A percentile compares a stretch with the other conserved stretches of the same genome.
phyloP scores from a whole-genome alignment of 92 coral and sea anemone genomes.

The Bergia puertoricense region DNA sequence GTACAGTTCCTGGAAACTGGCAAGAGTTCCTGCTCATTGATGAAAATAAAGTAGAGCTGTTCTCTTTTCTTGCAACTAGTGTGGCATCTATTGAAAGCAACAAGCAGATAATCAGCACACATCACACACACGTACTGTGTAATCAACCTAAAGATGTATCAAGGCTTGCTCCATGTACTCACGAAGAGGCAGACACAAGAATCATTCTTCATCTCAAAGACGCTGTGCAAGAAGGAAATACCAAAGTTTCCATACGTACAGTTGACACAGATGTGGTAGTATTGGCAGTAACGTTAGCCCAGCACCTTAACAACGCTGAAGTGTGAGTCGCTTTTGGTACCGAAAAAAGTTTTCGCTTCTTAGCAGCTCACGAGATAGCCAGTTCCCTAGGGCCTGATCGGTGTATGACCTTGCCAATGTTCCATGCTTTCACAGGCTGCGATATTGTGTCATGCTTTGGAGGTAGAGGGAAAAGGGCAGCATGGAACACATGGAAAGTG shows the following conservation, averaged over 20 bases:
- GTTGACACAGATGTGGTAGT: slow-evolving; percentile 64
- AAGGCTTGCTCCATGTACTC: slow-evolving; percentile 59
- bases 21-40: slow-evolving; percentile 31
- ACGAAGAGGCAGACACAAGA: slow-evolving; percentile 64
- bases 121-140: slow-evolving; percentile 36
- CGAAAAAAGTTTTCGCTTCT: slow-evolving; percentile 39
- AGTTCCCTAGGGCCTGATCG: slow-evolving; percentile 37
- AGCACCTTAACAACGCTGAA: slow-evolving; percentile 46
- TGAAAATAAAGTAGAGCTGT: slow-evolving; percentile 46
- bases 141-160: slow-evolving; percentile 25
- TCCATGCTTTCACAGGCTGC: slow-evolving; percentile 53
- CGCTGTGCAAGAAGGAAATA: slow-evolving; percentile 50
- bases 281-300: slow-evolving; percentile 49
- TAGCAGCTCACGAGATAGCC: slow-evolving; percentile 58
- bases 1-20: slow-evolving; percentile 44
- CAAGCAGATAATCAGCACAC: slow-evolving; percentile 42
- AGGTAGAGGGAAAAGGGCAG: slow-evolving; percentile 28
- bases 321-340: slow-evolving; percentile 67
- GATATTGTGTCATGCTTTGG: slow-evolving; percentile 45
- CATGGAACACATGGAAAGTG: slow-evolving; percentile 32
- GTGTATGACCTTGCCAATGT: slow-evolving; percentile 43
- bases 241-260: slow-evolving; percentile 44
- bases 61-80: slow-evolving; percentile 33
- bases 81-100: slow-evolving; percentile 31
- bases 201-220: slow-evolving; percentile 56